Evolutionary conservation across 2,113 vertebrate genomes (phyloP).

Genomic region (Neotoma lepida): DNA sequence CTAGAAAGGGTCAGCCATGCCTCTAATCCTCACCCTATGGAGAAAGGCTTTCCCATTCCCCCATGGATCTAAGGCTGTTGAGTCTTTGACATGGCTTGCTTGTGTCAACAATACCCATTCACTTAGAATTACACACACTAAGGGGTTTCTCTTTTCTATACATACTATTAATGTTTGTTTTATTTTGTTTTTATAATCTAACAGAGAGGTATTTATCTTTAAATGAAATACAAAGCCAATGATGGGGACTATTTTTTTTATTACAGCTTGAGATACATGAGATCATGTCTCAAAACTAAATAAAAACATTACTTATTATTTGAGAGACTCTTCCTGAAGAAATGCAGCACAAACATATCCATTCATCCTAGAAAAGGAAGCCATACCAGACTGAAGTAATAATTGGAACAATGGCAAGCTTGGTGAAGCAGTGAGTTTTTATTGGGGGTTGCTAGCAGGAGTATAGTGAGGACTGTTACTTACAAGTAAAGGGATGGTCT

Average conservation of each 20-base stretch:
- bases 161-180: background rate
- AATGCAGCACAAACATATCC: background rate
- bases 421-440: background rate
- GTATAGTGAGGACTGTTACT: background rate
- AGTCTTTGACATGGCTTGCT: background rate
- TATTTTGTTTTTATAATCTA: background rate
- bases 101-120: background rate
- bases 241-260: background rate
- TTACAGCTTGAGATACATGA: background rate
- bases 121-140: background rate
- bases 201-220: background rate
- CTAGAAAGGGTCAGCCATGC: background rate
- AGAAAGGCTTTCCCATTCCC: background rate
- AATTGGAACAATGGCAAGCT: background rate
- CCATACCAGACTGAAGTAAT: background rate
- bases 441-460: background rate
- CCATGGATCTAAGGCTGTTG: background rate
- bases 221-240: background rate
- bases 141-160: background rate
- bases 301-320: background rate
- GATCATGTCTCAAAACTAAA: background rate
- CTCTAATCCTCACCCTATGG: background rate
- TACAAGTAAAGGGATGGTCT: background rate
- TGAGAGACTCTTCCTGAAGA: background rate
- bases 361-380: background rate